These are phyloP conservation scores for Macrobrachium nipponense DNA, from an alignment of 1,140 invertebrate genomes.

Conservation along the genomic window DNA sequence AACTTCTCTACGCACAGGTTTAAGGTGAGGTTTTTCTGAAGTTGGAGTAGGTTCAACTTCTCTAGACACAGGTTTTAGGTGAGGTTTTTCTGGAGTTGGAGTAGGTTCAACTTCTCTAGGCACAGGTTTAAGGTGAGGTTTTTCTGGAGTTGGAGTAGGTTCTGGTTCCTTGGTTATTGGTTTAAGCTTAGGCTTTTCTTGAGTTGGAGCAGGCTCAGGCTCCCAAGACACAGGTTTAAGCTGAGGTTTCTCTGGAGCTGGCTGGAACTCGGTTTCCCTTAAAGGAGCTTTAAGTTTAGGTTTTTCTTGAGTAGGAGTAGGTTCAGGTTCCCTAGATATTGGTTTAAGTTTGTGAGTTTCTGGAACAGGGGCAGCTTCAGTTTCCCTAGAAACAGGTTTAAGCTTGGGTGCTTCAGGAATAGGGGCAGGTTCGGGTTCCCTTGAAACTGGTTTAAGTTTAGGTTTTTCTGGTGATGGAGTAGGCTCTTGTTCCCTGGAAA, in stretches of 20 bases:
- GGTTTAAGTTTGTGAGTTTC: background rate
- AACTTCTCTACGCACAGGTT: too few relatives aligned
- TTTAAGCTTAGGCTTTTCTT: slow-evolving; percentile 28
- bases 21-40: too few relatives aligned
- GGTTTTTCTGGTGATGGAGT: slow-evolving; percentile 11
- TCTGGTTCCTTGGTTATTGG: background rate
- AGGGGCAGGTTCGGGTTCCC: slow-evolving; percentile 10
- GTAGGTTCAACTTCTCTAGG: slow-evolving; percentile 12
- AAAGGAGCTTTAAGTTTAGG: background rate
- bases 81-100: background rate
- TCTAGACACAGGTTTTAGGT: background rate
- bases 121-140: background rate
- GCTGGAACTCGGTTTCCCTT: background rate
- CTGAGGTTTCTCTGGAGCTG: slow-evolving; percentile 9
- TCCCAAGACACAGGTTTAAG: background rate
- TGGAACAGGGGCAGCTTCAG: slow-evolving; percentile 2
- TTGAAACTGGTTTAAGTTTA: slow-evolving; percentile 16
- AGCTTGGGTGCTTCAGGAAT: slow-evolving; percentile 15
- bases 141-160: background rate
- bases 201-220: background rate
- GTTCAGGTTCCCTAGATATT: slow-evolving; percentile 6
- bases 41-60: background rate
- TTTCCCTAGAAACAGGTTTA: background rate
- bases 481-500: background rate
- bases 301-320: slow-evolving; percentile 13